Evolutionary conservation across 1,140 invertebrate species (phyloP).

Genomic region (Drosophila lacertosa): DNA sequence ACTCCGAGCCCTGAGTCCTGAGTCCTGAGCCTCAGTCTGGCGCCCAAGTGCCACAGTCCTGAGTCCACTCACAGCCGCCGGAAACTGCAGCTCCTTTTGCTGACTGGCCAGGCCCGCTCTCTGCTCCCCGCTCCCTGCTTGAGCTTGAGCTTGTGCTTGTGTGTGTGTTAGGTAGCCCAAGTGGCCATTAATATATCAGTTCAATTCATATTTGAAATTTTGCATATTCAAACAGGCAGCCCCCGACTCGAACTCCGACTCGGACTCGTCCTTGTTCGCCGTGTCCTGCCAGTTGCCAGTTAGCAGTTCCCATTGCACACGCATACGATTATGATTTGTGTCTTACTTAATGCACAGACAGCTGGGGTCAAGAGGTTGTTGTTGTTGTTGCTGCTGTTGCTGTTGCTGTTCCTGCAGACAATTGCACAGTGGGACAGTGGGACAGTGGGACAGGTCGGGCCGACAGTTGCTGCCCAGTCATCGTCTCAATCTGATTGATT

Average conservation of each 20-base stretch:
- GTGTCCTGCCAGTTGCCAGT: constrained; percentile 23
- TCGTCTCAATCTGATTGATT: constrained; percentile 83
- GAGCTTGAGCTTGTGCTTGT: constrained; percentile 1
- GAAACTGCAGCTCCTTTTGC: constrained; percentile 78
- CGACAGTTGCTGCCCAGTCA: constrained; percentile 43
- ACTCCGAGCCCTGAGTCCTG: neutral
- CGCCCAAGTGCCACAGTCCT: constrained; percentile 11
- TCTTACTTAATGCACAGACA: constrained; percentile 82
- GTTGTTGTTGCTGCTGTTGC: constrained; percentile 8
- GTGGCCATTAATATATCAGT: constrained; percentile 83
- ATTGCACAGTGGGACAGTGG: neutral
- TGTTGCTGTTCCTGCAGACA: constrained; percentile 13
- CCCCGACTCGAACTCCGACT: constrained; percentile 2
- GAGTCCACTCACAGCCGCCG: constrained; percentile 24
- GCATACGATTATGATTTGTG: constrained; percentile 83
- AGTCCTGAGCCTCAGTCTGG: neutral
- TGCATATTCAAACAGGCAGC: constrained; percentile 70
- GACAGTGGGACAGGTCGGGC: neutral
- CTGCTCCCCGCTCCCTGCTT: neutral
- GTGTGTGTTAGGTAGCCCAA: constrained; percentile 54
- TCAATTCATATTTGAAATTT: constrained; percentile 83
- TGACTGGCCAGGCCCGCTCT: constrained; percentile 54
- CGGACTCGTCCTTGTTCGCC: neutral
- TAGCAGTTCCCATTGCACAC: constrained; percentile 35
- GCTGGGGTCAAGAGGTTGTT: constrained; percentile 45